Base-by-base conservation (phyloP, 1,140 invertebrate genomes). In the Drosophila orena region DNA sequence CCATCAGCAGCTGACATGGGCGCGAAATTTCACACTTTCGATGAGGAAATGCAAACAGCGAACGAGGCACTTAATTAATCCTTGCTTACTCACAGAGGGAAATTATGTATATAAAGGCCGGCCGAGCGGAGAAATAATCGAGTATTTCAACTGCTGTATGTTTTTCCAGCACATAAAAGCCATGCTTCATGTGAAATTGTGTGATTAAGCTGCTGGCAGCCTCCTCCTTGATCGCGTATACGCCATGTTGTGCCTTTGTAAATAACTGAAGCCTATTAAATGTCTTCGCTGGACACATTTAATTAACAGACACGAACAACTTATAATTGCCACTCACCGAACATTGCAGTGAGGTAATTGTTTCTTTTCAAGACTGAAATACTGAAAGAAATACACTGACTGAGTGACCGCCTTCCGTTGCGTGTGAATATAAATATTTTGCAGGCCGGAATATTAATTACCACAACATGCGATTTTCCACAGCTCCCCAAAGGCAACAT, bases 271-370 rank as follows among this genome's bases (percentile, higher is more conserved):
- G 84, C 84, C 81, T 83, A 77, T 88, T 88, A 89, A 88, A 88
- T 89, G 83, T 79, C 83, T 72, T 79, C 75, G 73, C 84, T 73
- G 86, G 83, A 88, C 84, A 89, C 84, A 88, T 88, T 88, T 88
- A 88, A 88, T 88, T 88, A 88, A 88, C 83, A 89, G 83, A 89
- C 84, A 89, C 83, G 84, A 83, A 70, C 75, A 83, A 83, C 83
- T 88, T 88, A 86, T 86, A 86, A 86, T 88, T 86, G 79, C 69
- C 65, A 68, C 46, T 72, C 53, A 54, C 59, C 50, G 77, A 44
- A 43, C 65, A 60, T 34, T 78, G 75, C 79, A 83, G 59, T 57
- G 73, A 61, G 70, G 75, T 77, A 83, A 86, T 83, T 89, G 79
- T 83, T 88, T 88, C 78, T 53, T 60, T 47, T 61, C 46, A 34